Evolutionary conservation across 2,888 invertebrate species (phyloP).

Genomic region (Dryocosmus kuriphilus): DNA sequence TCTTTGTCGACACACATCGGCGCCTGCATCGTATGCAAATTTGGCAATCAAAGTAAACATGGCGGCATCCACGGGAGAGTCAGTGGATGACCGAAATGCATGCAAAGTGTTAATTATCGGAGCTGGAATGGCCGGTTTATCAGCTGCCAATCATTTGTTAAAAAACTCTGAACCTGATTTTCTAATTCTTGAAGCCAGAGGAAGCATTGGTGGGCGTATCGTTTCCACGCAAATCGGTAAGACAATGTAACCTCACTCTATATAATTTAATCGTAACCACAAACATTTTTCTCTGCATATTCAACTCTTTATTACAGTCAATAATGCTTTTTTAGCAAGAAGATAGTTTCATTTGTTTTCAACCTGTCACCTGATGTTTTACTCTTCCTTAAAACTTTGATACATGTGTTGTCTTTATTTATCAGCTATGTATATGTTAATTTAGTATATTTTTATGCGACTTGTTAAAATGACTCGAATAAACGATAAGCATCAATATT

Average conservation of each 20-base stretch:
- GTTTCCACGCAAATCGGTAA: slow-evolving; percentile 86
- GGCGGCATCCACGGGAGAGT: slow-evolving; percentile 74
- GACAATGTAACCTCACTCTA: slow-evolving; percentile 58
- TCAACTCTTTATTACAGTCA: not conserved
- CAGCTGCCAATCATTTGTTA: slow-evolving; percentile 89
- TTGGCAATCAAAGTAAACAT: slow-evolving; percentile 64
- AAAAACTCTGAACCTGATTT: slow-evolving; percentile 90
- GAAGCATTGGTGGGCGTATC: slow-evolving; percentile 90
- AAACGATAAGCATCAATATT: too few species aligned
- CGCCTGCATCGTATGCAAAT: not conserved
- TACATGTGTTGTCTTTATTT: not conserved
- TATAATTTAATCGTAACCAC: slow-evolving; percentile 66
- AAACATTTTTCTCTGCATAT: not conserved
- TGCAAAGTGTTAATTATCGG: slow-evolving; percentile 90
- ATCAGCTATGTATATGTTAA: not conserved
- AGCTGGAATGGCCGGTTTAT: slow-evolving; percentile 91
- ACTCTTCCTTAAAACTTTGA: not conserved
- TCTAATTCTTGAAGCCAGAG: slow-evolving; percentile 88
- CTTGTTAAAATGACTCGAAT: too few species aligned
- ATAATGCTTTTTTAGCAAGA: not conserved
- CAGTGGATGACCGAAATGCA: slow-evolving; percentile 71
- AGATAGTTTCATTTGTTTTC: slow-evolving; percentile 12
- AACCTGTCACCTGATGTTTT: slow-evolving; percentile 1
- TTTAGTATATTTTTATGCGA: too few species aligned
- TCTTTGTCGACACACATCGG: too few species aligned